Evolutionary conservation across 2,113 vertebrate genomes (phyloP), one percentile per base, ranked within the genome.

Genomic region (Lampris megalopsis): DNA sequence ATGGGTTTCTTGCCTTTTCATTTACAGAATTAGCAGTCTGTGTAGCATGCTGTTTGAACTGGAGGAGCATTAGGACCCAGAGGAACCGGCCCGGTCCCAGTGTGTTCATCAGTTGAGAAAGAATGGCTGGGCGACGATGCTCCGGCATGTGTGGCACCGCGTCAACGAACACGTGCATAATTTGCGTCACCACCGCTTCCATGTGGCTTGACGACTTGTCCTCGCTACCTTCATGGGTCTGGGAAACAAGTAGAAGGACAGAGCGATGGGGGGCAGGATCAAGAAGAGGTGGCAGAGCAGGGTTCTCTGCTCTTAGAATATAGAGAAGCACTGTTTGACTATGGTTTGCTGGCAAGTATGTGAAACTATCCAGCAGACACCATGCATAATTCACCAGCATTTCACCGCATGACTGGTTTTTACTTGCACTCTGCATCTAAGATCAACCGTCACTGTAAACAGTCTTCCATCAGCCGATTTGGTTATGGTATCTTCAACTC

Each of bases 71-170:
- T 0, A 98, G 95, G 71, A 96, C 90, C 98, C 98, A 99, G 52
- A 99, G 97, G 92, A 97, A 98, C 43, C 80, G 94, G 35, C 94
- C 82, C 3, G 96, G 94, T 2, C 96, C 95, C 2, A 99, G 88
- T 0, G 96, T 98, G 5, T 76, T 76, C 3, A 97, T 74, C 35
- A 99, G 95, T 86, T 98, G 96, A 0, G 81, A 66, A 1, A 99
- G 93, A 83, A 99, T 83, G 0, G 97, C 96, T 66, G 96, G 91
- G 13, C 96, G 95, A 0, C 98, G 92, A 89, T 99, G 98, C 66
- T 97, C 97, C 0, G 98, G 98, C 0, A 99, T 96, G 0, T 99
- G 97, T 1, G 98, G 98, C 71, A 98, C 88, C 0, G 98, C 97
- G 7, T 99, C 98, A 43, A 95, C 95, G 13, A 99, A 99, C 50